Evolutionary conservation across 2,113 vertebrate genomes (phyloP).

Genomic region (Scolopax mira): DNA sequence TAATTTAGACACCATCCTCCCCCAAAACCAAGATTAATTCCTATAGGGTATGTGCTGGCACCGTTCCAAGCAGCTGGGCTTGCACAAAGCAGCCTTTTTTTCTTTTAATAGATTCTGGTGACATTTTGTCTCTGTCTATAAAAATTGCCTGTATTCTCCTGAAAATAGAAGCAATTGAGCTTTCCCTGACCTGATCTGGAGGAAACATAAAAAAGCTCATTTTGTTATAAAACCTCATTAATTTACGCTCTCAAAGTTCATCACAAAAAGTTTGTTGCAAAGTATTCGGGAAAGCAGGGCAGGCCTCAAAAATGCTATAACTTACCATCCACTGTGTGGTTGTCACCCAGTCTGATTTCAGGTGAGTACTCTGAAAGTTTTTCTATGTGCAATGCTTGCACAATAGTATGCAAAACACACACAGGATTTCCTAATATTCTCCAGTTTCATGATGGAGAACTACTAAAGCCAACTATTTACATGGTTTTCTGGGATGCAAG

Average conservation of each 20-base stretch:
- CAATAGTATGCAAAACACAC: background rate
- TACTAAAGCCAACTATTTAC: background rate
- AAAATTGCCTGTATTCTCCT: conserved; percentile 20
- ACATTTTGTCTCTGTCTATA: background rate
- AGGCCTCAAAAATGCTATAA: background rate
- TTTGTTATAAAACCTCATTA: background rate
- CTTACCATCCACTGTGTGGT: background rate
- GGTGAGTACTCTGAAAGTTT: background rate
- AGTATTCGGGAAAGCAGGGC: background rate
- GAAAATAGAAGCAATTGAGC: conserved; percentile 44
- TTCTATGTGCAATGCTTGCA: background rate
- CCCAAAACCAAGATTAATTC: background rate
- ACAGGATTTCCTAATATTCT: background rate
- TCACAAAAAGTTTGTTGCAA: background rate
- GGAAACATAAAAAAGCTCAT: background rate
- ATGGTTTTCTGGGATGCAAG: background rate
- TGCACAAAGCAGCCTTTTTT: conserved; percentile 27
- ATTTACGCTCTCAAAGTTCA: background rate
- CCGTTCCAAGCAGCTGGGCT: conserved; percentile 25
- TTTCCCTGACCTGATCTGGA: conserved; percentile 3
- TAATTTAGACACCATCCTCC: background rate
- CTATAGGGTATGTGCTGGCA: background rate
- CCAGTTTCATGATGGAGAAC: background rate
- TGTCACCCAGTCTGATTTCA: background rate
- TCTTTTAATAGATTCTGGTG: background rate